Conservation (phyloP, 2,888 invertebrate genomes). For the Ommatoiulus sabulosus region DNA sequence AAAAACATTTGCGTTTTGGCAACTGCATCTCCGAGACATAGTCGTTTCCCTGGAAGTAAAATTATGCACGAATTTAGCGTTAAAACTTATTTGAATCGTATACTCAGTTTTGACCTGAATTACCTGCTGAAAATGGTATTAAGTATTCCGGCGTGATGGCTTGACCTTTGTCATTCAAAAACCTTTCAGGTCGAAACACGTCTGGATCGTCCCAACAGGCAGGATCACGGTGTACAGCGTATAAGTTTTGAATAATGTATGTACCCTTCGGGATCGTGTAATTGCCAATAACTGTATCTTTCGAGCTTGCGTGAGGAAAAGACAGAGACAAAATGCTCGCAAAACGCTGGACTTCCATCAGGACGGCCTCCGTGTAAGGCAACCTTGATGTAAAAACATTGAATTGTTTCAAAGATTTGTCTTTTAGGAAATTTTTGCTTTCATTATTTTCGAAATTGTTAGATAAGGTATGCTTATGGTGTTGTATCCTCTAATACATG, state of each 20-base stretch:
- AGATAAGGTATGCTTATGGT: too few species aligned
- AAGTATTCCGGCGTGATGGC: constrained; percentile 47
- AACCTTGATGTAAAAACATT: constrained; percentile 54
- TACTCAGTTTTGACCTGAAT: background rate
- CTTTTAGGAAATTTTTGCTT: background rate
- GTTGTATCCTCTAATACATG: too few species aligned
- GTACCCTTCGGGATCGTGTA: constrained; percentile 64
- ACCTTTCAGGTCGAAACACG: constrained; percentile 60
- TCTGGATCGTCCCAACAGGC: constrained; percentile 60
- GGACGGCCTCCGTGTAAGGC: constrained; percentile 63
- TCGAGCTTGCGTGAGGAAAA: constrained; percentile 62
- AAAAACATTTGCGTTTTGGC: constrained; percentile 61
- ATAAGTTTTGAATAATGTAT: constrained; percentile 62
- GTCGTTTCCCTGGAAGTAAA: constrained; percentile 60
- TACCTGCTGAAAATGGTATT: constrained; percentile 56
- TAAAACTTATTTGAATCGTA: background rate
- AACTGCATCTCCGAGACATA: constrained; percentile 61
- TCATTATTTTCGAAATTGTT: background rate
- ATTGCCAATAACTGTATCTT: constrained; percentile 63
- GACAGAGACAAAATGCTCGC: constrained; percentile 62
- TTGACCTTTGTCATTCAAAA: constrained; percentile 59
- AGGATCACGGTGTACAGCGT: constrained; percentile 60
- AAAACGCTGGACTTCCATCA: constrained; percentile 63
- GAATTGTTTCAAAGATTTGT: background rate
- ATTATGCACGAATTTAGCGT: background rate